Conservation (phyloP, 23 tunicate species). For the Diplosoma virens region DNA sequence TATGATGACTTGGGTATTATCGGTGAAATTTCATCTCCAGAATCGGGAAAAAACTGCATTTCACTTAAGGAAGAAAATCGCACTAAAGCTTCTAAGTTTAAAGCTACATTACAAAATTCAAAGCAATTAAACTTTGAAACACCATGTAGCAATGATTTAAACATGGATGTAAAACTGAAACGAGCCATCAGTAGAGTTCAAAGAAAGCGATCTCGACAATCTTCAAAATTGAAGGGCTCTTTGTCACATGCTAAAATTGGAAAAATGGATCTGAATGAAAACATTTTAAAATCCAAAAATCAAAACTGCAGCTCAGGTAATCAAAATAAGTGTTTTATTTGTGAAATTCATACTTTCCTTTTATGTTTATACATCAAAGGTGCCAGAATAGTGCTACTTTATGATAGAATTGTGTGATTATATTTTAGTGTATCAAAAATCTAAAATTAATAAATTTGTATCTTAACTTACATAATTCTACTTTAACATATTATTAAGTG, state of each 20-base stretch:
- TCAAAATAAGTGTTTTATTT: too few relatives aligned
- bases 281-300: too few relatives aligned
- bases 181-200: constrained; percentile 19
- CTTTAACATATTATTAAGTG: too few relatives aligned
- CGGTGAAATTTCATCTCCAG: constrained; percentile 76
- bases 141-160: constrained; percentile 6
- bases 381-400: too few relatives aligned
- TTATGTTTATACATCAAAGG: too few relatives aligned
- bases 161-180: constrained; percentile 21
- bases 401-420: too few relatives aligned
- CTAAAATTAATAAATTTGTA: too few relatives aligned
- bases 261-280: constrained; percentile 30
- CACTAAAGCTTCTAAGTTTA: background rate
- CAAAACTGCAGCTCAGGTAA: too few relatives aligned
- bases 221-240: background rate
- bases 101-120: background rate
- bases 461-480: too few relatives aligned
- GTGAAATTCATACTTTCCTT: too few relatives aligned
- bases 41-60: background rate
- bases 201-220: constrained; percentile 20
- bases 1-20: constrained; percentile 88
- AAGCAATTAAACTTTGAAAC: constrained; percentile 20
- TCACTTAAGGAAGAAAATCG: constrained; percentile 6
- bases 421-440: too few relatives aligned
- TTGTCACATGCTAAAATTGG: constrained; percentile 31